A percentile compares a stretch with the other conserved stretches of the same genome.
Evolutionary conservation across 2,797 vertebrate species (phyloP).

Genomic region (Silurus aristotelis): DNA sequence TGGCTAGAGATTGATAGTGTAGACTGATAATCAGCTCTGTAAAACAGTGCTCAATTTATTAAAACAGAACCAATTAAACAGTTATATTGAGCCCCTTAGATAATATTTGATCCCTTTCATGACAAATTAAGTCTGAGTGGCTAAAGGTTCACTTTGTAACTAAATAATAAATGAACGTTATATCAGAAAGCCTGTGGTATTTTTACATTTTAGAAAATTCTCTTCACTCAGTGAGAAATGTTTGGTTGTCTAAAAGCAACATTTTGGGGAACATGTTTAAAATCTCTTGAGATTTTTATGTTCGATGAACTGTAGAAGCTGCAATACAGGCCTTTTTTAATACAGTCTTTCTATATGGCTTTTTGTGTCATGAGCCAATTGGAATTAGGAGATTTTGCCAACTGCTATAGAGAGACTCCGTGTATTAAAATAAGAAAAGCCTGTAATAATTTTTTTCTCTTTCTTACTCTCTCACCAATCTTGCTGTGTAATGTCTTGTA

Average conservation of each 20-base stretch:
- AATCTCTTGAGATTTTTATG: conserved; percentile 2
- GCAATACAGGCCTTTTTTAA: conserved; percentile 22
- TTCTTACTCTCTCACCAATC: conserved; percentile 11
- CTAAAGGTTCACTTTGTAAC: neutral
- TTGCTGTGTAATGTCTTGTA: conserved; percentile 45
- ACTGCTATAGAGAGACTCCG: neutral
- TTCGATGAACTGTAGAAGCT: neutral
- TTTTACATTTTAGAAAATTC: conserved; percentile 10
- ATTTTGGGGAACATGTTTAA: neutral
- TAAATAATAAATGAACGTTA: conserved; percentile 4
- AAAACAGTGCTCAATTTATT: neutral
- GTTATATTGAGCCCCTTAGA: neutral
- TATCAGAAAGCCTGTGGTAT: neutral
- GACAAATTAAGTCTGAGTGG: neutral
- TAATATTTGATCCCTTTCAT: neutral
- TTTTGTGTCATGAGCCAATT: conserved; percentile 18
- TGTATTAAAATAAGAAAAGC: conserved; percentile 2
- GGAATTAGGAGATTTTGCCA: neutral
- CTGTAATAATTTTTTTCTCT: neutral
- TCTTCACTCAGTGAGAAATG: neutral
- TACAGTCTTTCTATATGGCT: neutral
- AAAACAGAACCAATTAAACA: neutral
- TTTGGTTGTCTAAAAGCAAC: conserved; percentile 6
- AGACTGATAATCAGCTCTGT: neutral
- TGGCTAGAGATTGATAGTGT: neutral